phyloP scores from a whole-genome alignment of 2,797 vertebrate species.

The Cryptoblepharus egeriae region DNA sequence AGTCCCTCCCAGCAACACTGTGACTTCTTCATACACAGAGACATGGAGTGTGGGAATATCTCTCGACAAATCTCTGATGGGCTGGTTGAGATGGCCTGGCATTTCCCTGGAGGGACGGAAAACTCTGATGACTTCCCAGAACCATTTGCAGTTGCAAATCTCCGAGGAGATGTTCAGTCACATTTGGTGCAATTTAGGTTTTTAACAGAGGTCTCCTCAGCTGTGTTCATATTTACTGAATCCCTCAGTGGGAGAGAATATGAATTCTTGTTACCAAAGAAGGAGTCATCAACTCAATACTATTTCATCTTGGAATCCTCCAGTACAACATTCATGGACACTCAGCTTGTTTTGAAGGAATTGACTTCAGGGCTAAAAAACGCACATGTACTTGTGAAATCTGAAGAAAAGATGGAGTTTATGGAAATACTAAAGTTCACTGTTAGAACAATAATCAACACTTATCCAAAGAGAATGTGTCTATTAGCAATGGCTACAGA shows the following conservation, averaged over 20 bases:
- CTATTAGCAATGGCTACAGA: conserved; percentile 74
- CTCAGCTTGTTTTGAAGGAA: background rate
- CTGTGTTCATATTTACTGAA: conserved; percentile 21
- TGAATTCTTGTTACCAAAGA: background rate
- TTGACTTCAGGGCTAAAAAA: background rate
- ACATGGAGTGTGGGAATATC: background rate
- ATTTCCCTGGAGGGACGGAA: background rate
- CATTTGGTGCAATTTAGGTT: conserved; percentile 22
- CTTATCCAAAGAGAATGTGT: conserved; percentile 66
- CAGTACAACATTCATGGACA: background rate
- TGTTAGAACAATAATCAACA: conserved; percentile 51
- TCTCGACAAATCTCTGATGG: conserved; percentile 23
- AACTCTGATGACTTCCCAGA: conserved; percentile 16
- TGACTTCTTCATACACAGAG: background rate
- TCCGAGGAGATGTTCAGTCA: conserved; percentile 8
- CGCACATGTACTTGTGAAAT: background rate
- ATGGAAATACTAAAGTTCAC: background rate
- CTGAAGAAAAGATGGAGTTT: background rate
- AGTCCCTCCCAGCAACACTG: conserved; percentile 36
- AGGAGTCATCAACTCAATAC: conserved; percentile 4
- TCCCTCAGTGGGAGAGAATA: background rate
- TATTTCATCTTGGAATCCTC: conserved; percentile 27
- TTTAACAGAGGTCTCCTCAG: conserved; percentile 10
- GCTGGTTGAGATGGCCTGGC: conserved; percentile 29
- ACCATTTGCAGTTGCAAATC: background rate